These are phyloP conservation scores for Cyprinodon variegatus DNA, from an alignment of 2,113 vertebrate species.

Conservation along the genomic window DNA sequence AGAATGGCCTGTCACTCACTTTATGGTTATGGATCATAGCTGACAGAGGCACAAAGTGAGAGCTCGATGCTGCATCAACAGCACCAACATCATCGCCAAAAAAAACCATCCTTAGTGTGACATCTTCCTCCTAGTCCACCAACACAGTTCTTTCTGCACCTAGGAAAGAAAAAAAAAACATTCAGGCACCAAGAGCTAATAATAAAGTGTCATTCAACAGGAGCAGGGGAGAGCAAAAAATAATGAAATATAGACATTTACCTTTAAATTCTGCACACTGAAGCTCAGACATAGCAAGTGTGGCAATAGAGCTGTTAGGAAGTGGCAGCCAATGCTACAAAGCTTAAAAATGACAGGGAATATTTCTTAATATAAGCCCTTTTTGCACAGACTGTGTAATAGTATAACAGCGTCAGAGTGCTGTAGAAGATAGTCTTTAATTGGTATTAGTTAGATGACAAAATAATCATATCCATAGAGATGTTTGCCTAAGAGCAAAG, in stretches of 20 bases:
- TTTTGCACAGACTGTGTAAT: constrained; percentile 32
- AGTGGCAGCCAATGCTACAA: constrained; percentile 43
- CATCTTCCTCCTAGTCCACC: constrained; percentile 74
- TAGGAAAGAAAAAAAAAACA: constrained; percentile 38
- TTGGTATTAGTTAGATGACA: constrained; percentile 57
- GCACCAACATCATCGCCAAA: constrained; percentile 75
- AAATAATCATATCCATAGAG: constrained; percentile 43
- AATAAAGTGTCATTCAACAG: constrained; percentile 64
- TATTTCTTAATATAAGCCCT: constrained; percentile 51
- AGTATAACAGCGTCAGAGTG: constrained; percentile 30
- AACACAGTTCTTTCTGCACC: constrained; percentile 52
- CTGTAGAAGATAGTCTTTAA: constrained; percentile 45
- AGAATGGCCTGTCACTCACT: constrained; percentile 73
- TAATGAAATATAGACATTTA: constrained; percentile 63
- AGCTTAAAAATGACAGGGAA: constrained; percentile 46
- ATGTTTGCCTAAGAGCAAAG: constrained; percentile 48
- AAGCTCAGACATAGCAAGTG: constrained; percentile 25
- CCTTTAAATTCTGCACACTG: constrained; percentile 53
- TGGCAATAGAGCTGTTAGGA: constrained; percentile 54
- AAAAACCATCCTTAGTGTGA: constrained; percentile 73
- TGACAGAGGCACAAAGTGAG: constrained; percentile 77
- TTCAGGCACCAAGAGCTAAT: constrained; percentile 59
- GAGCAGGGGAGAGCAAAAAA: constrained; percentile 60
- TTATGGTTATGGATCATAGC: constrained; percentile 73
- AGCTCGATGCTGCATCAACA: constrained; percentile 73